Conservation (phyloP, 2,797 vertebrate species). For the Linurgus olivaceus region DNA sequence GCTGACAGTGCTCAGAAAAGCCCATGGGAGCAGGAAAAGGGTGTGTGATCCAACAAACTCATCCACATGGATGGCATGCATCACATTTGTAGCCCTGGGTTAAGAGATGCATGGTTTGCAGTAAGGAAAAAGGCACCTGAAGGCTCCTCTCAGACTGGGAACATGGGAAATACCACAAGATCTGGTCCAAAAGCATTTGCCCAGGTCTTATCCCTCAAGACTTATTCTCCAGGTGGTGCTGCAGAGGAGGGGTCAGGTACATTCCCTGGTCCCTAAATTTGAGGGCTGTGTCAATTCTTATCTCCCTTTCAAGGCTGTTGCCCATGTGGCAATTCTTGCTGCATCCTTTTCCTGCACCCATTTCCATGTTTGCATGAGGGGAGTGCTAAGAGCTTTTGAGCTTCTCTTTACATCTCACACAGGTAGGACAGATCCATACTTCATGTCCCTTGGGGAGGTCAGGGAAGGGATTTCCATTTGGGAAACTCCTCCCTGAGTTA, state of each 20-base stretch:
- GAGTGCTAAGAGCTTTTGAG: background rate
- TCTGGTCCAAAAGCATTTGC: background rate
- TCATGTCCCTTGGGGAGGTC: rapidly evolving
- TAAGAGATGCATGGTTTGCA: rapidly evolving
- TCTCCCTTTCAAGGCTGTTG: background rate
- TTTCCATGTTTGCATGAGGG: background rate
- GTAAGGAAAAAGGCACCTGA: background rate
- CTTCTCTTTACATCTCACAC: background rate
- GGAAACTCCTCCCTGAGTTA: background rate
- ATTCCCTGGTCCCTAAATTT: rapidly evolving
- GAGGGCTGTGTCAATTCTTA: background rate
- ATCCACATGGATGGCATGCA: background rate
- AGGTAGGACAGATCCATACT: background rate
- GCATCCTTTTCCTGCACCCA: background rate
- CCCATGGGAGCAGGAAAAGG: rapidly evolving
- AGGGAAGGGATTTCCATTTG: background rate
- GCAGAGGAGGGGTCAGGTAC: background rate
- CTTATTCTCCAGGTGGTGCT: background rate
- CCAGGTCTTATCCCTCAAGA: background rate
- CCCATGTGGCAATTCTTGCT: background rate
- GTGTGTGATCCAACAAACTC: background rate
- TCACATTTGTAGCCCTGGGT: background rate
- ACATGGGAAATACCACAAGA: background rate
- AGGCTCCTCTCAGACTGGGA: background rate
- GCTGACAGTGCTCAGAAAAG: background rate